A percentile compares a stretch with the other conserved stretches of the same genome.
Conservation (phyloP, 1,140 invertebrate species). For the Asobara japonica region DNA sequence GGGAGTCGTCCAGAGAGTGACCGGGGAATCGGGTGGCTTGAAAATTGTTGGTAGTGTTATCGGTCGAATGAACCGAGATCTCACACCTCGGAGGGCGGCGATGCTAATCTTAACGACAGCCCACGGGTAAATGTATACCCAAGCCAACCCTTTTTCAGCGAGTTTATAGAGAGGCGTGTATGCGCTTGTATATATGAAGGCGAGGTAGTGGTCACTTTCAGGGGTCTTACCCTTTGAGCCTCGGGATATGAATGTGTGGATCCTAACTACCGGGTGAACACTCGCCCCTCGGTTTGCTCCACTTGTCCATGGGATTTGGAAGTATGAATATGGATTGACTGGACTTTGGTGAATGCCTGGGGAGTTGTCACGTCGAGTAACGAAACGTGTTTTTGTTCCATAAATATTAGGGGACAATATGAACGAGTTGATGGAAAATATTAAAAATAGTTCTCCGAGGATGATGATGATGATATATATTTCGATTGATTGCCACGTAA, state of each 20-base stretch:
- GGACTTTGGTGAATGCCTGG: slow-evolving; percentile 10
- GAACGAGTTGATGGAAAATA: not conserved
- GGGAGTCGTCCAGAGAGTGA: not conserved
- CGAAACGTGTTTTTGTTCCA: slow-evolving; percentile 21
- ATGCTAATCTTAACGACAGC: slow-evolving; percentile 49
- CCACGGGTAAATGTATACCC: not conserved
- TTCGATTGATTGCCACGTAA: not conserved
- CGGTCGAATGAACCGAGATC: slow-evolving; percentile 28
- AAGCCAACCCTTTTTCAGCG: slow-evolving; percentile 9
- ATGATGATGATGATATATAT: not conserved
- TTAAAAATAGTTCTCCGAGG: too few species aligned
- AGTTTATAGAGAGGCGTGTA: not conserved
- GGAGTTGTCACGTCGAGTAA: slow-evolving; percentile 25
- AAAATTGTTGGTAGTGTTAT: slow-evolving; percentile 29
- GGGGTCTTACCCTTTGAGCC: not conserved
- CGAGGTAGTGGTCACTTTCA: not conserved
- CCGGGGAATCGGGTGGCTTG: not conserved
- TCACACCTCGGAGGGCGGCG: slow-evolving; percentile 31
- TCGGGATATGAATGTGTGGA: not conserved
- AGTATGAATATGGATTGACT: slow-evolving; percentile 30
- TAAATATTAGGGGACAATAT: not conserved
- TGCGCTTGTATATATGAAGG: not conserved
- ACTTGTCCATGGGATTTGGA: slow-evolving; percentile 26
- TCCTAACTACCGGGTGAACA: not conserved
- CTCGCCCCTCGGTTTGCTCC: slow-evolving; percentile 9